These are phyloP conservation scores for Tinea pellionella DNA, from an alignment of 2,888 invertebrate species.

Conservation along the genomic window DNA sequence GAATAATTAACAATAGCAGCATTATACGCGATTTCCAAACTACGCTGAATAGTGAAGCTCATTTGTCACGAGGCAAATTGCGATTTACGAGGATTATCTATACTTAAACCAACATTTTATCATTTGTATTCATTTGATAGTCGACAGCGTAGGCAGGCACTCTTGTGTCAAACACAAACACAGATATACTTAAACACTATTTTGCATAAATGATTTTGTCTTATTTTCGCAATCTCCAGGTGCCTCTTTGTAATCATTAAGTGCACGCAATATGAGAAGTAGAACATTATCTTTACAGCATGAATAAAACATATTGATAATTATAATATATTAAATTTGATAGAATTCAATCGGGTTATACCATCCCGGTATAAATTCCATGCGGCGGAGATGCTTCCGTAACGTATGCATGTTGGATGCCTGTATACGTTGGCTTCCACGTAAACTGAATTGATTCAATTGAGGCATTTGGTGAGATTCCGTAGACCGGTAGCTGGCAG, in stretches of 20 bases:
- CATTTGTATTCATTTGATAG: background rate
- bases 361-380: background rate
- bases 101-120: constrained; percentile 25
- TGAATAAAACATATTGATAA: background rate
- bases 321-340: background rate
- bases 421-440: background rate
- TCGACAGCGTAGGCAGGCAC: background rate
- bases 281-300: background rate
- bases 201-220: no score
- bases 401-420: constrained; percentile 10
- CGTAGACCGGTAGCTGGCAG: constrained; percentile 37
- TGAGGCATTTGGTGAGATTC: constrained; percentile 65
- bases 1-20: constrained; percentile 65
- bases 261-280: background rate
- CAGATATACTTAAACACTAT: no score
- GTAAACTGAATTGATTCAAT: background rate
- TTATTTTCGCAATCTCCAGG: background rate
- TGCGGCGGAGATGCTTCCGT: background rate
- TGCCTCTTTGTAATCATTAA: background rate
- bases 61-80: constrained; percentile 64
- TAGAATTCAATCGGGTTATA: background rate
- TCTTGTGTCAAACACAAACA: no score
- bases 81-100: constrained; percentile 64
- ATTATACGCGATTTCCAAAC: constrained; percentile 66
- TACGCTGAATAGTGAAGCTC: constrained; percentile 46